Base-by-base conservation (phyloP, 2,113 vertebrate species). In the Marcusenius ussheri region DNA sequence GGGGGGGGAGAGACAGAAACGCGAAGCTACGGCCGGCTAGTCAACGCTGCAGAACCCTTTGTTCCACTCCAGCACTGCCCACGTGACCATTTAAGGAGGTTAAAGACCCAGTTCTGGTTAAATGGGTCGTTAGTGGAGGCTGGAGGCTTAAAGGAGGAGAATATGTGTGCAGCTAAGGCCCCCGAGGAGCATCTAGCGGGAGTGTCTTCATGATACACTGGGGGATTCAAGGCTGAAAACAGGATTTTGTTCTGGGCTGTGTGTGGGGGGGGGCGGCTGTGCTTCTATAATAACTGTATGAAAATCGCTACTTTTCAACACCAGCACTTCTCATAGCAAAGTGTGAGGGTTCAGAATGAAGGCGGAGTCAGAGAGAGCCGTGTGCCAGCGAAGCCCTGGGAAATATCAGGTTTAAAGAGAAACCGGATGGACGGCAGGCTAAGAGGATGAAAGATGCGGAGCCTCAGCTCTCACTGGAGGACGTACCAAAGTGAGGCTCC, bases 111-210 rank as follows among this genome's bases (percentile, higher is more conserved):
- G 83, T 46, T 84, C 31, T 88, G 19, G 39, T 35, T 80, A 66
- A 50, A 66, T 49, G 89, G 90, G 92, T 89, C 88, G 92, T 92
- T 92, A 94, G 93, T 92, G 92, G 91, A 42, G 39, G 19, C 39
- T 46, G 83, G 17, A 90, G 74, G 89, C 86, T 66, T 35, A 27
- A 17, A 85, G 84, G 77, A 91, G 87, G 88, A 89, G 90, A 92
- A 92, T 93, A 93, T 93, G 92, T 90, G 92, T 90, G 93, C 91
- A 58, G 70, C 21, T 84, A 46, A 47, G 39, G 45, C 45, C 39
- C 39, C 45, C 7, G 17, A 42, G 35, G 74, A 42, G 74, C 31
- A 42, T 35, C 74, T 6, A 15, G 35, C 74, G 8, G 74, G 1
- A 42, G 35, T 17, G 74, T 39, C 31, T 27, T 66, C 62, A 3